These are phyloP conservation scores for Malacosoma neustria DNA, from an alignment of 2,888 invertebrate genomes.

Conservation along the genomic window DNA sequence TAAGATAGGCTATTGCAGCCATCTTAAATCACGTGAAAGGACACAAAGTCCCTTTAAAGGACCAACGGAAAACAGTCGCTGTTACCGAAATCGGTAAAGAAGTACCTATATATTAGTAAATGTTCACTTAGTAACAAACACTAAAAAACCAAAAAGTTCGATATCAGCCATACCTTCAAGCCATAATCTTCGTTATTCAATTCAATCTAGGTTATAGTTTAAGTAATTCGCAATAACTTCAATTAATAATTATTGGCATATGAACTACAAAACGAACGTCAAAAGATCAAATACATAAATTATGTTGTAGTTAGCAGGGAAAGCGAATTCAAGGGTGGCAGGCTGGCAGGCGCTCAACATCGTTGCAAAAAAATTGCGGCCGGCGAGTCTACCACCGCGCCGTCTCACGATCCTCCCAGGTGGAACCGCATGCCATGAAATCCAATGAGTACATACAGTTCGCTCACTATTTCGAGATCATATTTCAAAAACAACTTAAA, in stretches of 20 bases:
- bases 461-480: not conserved
- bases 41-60: too few species aligned
- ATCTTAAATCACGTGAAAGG: too few species aligned
- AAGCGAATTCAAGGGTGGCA: conserved; percentile 9
- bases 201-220: too few species aligned
- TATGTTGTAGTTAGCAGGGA: not conserved
- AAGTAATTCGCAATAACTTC: not conserved
- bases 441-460: not conserved
- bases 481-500: not conserved
- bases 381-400: not conserved
- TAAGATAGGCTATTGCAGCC: too few species aligned
- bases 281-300: not conserved
- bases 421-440: not conserved
- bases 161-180: too few species aligned
- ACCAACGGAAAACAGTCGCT: too few species aligned
- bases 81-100: too few species aligned
- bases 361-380: not conserved
- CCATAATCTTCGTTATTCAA: too few species aligned
- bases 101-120: too few species aligned
- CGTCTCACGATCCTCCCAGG: not conserved
- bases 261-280: not conserved
- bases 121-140: too few species aligned
- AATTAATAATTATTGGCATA: not conserved
- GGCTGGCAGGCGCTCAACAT: conserved; percentile 17
- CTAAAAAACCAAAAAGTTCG: too few species aligned